Evolutionary conservation across 2,888 invertebrate genomes (phyloP), one percentile per base, ranked within the genome.

Genomic region (Brachycybe producta): DNA sequence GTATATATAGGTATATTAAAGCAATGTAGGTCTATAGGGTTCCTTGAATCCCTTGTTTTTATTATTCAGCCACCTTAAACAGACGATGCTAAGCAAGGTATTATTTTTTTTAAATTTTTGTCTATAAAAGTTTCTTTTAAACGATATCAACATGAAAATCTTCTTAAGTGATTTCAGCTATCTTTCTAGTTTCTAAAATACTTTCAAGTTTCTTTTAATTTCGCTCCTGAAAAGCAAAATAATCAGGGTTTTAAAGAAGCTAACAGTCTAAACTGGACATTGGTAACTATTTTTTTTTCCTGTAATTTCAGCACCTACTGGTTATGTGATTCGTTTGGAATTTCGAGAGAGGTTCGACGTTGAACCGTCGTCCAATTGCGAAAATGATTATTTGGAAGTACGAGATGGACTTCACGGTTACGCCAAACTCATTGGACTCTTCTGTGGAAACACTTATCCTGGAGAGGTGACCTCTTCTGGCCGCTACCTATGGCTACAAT

Each of bases 321-420:
- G 65, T 4, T 63, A 66, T 54, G 57, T 58, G 55, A 74, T 87
- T 57, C 75, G 77, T 55, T 70, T 87, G 61, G 84, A 85, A 67
- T 86, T 86, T 69, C 75, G 41, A 5, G 84, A 86, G 64, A 74
- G 75, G 59, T 87, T 87, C 68, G 71, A 78, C 57, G 72, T 87
- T 57, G 86, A 86, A 64, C 68, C 70, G 11, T 72, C 74, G 32
- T 73, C 75, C 32, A 72, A 73, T 50, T 88, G 87, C 67, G 75
- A 76, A 66, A 82, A 80, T 69, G 88, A 88, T 70, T 84, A 73
- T 67, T 71, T 87, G 57, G 85, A 86, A 69, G 77, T 87, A 49
- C 75, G 85, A 49, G 84, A 88, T 64, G 87, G 88, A 1, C 78
- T 78, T 41, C 79, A 82, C 5, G 84, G 78, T 68, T 79, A 80